Percentiles rank a stretch among this genome's conserved stretches.
These are phyloP conservation scores for Misgurnus anguillicaudatus DNA, from an alignment of 2,113 vertebrate species.

Conservation along the genomic window DNA sequence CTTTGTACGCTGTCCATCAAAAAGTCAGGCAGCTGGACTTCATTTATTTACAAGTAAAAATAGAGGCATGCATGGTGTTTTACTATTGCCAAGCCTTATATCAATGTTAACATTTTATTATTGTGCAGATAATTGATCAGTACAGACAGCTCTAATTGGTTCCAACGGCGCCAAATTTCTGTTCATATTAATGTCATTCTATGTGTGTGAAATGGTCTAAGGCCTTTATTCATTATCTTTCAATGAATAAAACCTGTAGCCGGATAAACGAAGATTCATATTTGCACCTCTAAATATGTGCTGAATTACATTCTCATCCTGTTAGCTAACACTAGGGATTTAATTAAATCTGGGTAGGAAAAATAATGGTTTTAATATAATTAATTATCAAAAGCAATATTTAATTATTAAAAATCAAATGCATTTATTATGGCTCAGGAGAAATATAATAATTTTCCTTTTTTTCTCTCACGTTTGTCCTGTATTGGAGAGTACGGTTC, in stretches of 20 bases:
- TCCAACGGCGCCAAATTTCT: slow-evolving; percentile 36
- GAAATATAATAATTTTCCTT: background rate
- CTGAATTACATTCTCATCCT: background rate
- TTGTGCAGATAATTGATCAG: slow-evolving; percentile 41
- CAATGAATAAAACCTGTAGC: slow-evolving; percentile 2
- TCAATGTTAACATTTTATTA: slow-evolving; percentile 36
- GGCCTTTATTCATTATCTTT: slow-evolving; percentile 13
- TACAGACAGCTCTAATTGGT: slow-evolving; percentile 46
- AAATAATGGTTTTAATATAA: slow-evolving; percentile 22
- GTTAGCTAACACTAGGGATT: slow-evolving; percentile 1
- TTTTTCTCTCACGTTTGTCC: background rate
- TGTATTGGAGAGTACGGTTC: background rate
- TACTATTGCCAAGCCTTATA: slow-evolving; percentile 12
- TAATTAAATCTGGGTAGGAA: slow-evolving; percentile 18
- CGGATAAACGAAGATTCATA: slow-evolving; percentile 30
- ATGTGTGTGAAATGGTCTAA: slow-evolving; percentile 15
- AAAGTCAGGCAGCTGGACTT: slow-evolving; percentile 14
- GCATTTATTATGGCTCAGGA: background rate
- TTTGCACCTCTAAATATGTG: slow-evolving; percentile 5
- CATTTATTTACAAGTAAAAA: slow-evolving; percentile 19
- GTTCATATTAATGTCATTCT: slow-evolving; percentile 35
- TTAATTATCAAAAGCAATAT: slow-evolving; percentile 14
- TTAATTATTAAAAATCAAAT: slow-evolving; percentile 2
- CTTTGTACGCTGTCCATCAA: slow-evolving; percentile 15
- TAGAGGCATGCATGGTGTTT: slow-evolving; percentile 4